Evolutionary conservation across 2,888 invertebrate species (phyloP), one percentile per base, ranked within the genome.

Genomic region (Chrysodeixis includens): DNA sequence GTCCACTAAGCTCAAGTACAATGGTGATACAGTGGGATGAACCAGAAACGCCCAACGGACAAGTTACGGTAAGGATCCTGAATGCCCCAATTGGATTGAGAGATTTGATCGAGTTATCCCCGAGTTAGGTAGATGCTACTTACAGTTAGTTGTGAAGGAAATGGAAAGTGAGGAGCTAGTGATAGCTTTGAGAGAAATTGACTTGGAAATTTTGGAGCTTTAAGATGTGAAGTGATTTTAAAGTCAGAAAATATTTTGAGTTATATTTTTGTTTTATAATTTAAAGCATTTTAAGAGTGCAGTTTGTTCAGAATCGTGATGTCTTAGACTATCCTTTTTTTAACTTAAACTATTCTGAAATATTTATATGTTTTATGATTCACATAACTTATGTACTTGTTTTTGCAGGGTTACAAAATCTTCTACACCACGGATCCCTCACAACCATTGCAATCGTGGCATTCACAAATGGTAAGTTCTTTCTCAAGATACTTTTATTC

Each of bases 11-110:
- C 91, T 98, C 99, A 61, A 98, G 98, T 89, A 99, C 99, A 44
- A 98, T 99, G 97, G 97, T 99, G 66, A 98, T 99, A 82, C 98
- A 99, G 88, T 99, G 99, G 99, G 98, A 98, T 84, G 99, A 99
- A 89, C 99, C 99, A 18, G 99, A 99, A 91, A 98, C 98, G 62
- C 99, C 99, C 56, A 99, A 99, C 90, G 99, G 99, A 82, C 98
- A 98, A 96, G 98, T 99, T 81, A 98, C 98, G 95, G 99, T 99
- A 95, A 96, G 84, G 74, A 62, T 65, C 44, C 52, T 46, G 30
- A 56, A 56, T 65, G 61, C 53, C 51, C 53, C 65, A 70, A 76
- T 83, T 76, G 72, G 73, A 72, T 76, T 62, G 73, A 52, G 61
- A 68, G 73, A 74, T 74, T 74, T 74, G 73, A 78, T 74, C 78